A percentile compares a stretch with the other conserved stretches of the same genome.
These are phyloP conservation scores for Syngnathoides biaculeatus DNA, from an alignment of 2,113 vertebrate species.

Conservation along the genomic window DNA sequence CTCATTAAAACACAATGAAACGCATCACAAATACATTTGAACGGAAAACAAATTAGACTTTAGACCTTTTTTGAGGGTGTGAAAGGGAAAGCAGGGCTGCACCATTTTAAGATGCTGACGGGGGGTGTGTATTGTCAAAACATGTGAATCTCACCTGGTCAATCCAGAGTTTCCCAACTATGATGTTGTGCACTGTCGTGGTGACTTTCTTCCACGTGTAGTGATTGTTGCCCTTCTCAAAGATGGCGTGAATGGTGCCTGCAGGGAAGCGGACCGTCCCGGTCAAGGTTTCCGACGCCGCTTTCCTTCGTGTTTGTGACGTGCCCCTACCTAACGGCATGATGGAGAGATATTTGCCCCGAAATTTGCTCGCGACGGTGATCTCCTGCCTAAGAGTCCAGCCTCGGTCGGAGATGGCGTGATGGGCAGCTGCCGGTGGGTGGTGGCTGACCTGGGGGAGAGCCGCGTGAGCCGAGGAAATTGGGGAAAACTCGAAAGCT, in stretches of 20 bases:
- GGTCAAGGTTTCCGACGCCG: background rate
- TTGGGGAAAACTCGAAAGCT: background rate
- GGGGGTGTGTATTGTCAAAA: too few relatives aligned
- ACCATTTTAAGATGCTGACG: too few relatives aligned
- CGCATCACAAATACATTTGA: too few relatives aligned
- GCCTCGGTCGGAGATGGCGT: slow-evolving; percentile 86
- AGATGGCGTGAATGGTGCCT: slow-evolving; percentile 95
- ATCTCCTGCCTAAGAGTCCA: slow-evolving; percentile 95
- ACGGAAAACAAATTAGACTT: too few relatives aligned
- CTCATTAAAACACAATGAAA: too few relatives aligned
- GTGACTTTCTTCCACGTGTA: slow-evolving; percentile 98
- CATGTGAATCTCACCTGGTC: slow-evolving; percentile 81
- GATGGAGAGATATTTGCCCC: slow-evolving; percentile 95
- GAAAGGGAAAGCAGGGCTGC: too few relatives aligned
- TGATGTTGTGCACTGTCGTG: slow-evolving; percentile 97
- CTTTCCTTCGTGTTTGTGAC: background rate
- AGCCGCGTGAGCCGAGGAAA: background rate
- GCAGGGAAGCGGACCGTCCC: background rate
- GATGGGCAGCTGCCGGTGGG: slow-evolving; percentile 90
- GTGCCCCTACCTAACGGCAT: slow-evolving; percentile 87
- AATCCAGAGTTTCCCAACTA: slow-evolving; percentile 97
- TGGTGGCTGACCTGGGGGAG: slow-evolving; percentile 88
- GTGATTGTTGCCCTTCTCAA: slow-evolving; percentile 87
- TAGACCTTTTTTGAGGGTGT: too few relatives aligned
- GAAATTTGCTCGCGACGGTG: slow-evolving; percentile 96